Conservation (phyloP, 2,888 invertebrate species). For the Oconnorella tubifera region DNA sequence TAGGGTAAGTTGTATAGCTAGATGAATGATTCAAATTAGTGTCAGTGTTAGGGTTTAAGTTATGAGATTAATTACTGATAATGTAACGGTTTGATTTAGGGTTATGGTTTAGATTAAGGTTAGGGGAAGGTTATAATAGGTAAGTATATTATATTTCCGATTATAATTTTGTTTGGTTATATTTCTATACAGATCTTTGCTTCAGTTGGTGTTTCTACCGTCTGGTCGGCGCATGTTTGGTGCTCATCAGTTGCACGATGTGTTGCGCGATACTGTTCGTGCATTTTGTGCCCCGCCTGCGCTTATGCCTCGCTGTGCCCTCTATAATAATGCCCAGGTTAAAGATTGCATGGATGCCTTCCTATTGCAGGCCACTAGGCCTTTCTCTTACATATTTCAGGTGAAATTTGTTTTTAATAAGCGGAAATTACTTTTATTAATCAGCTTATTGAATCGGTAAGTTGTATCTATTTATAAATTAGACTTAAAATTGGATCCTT, state of each 20-base stretch:
- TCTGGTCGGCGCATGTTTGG: constrained; percentile 60
- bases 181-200: constrained; percentile 6
- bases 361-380: constrained; percentile 77
- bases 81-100: no score
- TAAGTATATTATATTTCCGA: neutral
- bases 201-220: constrained; percentile 53
- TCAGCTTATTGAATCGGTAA: no score
- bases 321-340: constrained; percentile 70
- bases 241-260: constrained; percentile 68
- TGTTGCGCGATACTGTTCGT: constrained; percentile 78
- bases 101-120: no score
- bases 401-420: no score
- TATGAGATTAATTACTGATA: no score
- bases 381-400: constrained; percentile 67
- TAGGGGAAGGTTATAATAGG: no score
- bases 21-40: no score
- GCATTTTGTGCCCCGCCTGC: constrained; percentile 86
- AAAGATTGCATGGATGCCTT: constrained; percentile 86
- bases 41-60: no score
- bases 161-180: neutral
- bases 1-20: no score
- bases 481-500: no score
- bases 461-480: no score
- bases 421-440: no score
- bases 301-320: constrained; percentile 63